phyloP scores from a whole-genome alignment of 2,797 vertebrate genomes.

The Chromis chromis region DNA sequence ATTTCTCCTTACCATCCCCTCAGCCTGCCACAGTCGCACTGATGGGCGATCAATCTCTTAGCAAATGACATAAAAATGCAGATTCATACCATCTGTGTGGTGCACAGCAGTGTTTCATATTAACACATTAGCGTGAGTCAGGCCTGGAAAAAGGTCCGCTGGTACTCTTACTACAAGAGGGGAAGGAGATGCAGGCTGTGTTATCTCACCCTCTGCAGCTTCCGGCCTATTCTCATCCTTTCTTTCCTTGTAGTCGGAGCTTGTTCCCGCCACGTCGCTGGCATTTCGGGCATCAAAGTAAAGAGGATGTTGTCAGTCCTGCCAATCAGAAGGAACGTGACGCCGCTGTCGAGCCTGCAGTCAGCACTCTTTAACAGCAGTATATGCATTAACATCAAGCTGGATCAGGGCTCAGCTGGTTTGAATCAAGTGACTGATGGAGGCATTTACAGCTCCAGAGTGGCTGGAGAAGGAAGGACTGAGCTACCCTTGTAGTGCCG shows the following conservation, averaged over 20 bases:
- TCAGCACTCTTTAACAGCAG: conserved; percentile 14
- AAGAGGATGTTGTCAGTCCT: conserved; percentile 23
- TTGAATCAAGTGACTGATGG: conserved; percentile 30
- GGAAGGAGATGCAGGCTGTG: neutral
- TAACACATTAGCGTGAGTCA: conserved; percentile 53
- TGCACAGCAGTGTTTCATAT: conserved; percentile 39
- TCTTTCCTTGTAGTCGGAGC: conserved; percentile 9
- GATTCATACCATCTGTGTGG: conserved; percentile 57
- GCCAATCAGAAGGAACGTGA: conserved; percentile 17
- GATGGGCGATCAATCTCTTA: conserved; percentile 63
- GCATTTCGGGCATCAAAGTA: conserved; percentile 17
- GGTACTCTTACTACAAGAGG: conserved; percentile 12
- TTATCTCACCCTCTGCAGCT: conserved; percentile 26
- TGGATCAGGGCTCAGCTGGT: conserved; percentile 23
- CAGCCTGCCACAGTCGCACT: conserved; percentile 38
- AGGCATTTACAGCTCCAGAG: conserved; percentile 3
- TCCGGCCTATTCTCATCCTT: conserved; percentile 10
- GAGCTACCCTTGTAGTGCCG: neutral
- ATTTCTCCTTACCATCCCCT: conserved; percentile 45
- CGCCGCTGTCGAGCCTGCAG: neutral
- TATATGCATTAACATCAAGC: conserved; percentile 17
- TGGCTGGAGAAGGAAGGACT: neutral
- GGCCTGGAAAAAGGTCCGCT: conserved; percentile 27
- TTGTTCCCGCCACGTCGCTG: conserved; percentile 25
- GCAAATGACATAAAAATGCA: conserved; percentile 68